Evolutionary conservation across 2,113 vertebrate species (phyloP).

Genomic region (Callorhinus ursinus): DNA sequence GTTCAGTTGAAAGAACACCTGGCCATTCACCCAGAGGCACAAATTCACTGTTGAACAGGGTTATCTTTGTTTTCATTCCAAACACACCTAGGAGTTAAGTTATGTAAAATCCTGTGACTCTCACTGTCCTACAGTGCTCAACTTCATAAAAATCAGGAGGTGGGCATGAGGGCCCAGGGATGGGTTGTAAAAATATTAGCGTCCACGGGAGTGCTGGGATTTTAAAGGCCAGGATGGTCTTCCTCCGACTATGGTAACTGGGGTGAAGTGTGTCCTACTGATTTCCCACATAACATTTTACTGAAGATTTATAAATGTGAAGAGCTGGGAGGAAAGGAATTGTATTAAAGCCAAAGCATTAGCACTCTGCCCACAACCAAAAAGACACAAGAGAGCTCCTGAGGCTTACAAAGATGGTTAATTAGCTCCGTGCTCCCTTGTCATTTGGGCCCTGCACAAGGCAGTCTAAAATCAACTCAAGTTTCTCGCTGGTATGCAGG

Average conservation of each 20-base stretch:
- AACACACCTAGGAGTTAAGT: slow-evolving; percentile 83
- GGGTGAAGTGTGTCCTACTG: not conserved
- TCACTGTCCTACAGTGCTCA: slow-evolving; percentile 73
- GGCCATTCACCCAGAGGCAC: slow-evolving; percentile 87
- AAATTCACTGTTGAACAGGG: slow-evolving; percentile 85
- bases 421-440: not conserved
- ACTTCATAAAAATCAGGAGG: slow-evolving; percentile 53
- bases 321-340: not conserved
- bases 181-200: not conserved
- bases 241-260: not conserved
- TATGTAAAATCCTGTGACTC: slow-evolving; percentile 76
- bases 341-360: not conserved
- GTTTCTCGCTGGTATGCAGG: not conserved
- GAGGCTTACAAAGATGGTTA: not conserved
- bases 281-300: not conserved
- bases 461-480: not conserved
- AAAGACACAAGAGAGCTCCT: not conserved
- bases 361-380: not conserved
- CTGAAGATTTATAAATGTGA: slow-evolving; percentile 22
- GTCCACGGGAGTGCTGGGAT: not conserved
- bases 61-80: slow-evolving; percentile 88
- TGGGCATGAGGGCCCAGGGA: not conserved
- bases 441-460: not conserved
- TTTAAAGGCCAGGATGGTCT: not conserved
- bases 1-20: slow-evolving; percentile 88